These are phyloP conservation scores for Corythornis vintsioides DNA, from an alignment of 2,113 vertebrate species.

Conservation along the genomic window DNA sequence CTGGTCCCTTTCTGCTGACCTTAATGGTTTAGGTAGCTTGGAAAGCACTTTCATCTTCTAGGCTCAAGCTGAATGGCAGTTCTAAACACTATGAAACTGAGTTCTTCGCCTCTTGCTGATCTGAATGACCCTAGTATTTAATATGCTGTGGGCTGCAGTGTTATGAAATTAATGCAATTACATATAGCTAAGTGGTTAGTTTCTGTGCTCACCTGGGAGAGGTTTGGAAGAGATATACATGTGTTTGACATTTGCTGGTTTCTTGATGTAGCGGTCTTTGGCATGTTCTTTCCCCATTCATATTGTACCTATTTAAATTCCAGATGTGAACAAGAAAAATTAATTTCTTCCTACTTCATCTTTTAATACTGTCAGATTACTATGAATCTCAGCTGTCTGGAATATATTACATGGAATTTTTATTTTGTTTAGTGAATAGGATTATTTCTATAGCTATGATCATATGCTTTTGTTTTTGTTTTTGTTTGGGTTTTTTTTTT, in stretches of 20 bases:
- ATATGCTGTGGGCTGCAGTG: background rate
- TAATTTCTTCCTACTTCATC: conserved; percentile 45
- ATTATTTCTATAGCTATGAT: background rate
- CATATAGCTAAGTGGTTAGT: background rate
- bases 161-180: background rate
- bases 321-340: conserved; percentile 57
- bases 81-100: background rate
- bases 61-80: background rate
- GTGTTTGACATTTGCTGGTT: conserved; percentile 48
- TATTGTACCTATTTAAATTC: conserved; percentile 27
- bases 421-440: background rate
- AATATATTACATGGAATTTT: background rate
- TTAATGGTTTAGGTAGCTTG: background rate
- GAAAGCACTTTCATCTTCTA: background rate
- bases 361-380: conserved; percentile 1
- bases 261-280: conserved; percentile 31
- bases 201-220: conserved; percentile 23
- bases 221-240: background rate
- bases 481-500: background rate
- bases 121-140: background rate
- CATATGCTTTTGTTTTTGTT: background rate
- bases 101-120: background rate
- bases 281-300: conserved; percentile 10
- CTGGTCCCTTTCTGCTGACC: background rate
- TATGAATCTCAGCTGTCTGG: background rate